Evolutionary conservation across 2,888 invertebrate species (phyloP).

Genomic region (Zygogramma bicolorata): DNA sequence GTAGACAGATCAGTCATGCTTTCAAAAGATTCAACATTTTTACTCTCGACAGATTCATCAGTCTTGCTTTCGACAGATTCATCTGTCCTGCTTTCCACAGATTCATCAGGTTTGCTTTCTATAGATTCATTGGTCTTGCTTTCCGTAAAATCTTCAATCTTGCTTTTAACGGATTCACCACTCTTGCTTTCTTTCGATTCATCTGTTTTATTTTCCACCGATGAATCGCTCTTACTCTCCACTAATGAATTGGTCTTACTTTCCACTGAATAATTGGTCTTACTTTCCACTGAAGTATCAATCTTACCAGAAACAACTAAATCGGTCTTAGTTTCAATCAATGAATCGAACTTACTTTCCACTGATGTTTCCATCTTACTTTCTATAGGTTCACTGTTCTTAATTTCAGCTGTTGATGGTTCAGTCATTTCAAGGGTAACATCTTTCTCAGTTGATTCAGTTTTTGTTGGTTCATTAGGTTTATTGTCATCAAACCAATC

Average conservation of each 20-base stretch:
- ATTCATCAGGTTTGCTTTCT: constrained; percentile 13
- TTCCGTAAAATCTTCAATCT: not conserved
- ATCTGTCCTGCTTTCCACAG: not conserved
- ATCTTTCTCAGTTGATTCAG: constrained; percentile 21
- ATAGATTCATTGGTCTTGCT: not conserved
- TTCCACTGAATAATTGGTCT: constrained; percentile 20
- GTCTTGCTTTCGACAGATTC: not conserved
- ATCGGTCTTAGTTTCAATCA: not conserved
- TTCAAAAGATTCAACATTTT: not conserved
- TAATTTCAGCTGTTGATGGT: constrained; percentile 28
- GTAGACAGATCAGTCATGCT: not conserved
- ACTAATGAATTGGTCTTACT: not conserved
- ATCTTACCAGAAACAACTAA: no score
- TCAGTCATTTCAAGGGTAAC: constrained; percentile 28
- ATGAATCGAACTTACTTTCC: not conserved
- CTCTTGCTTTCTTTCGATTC: not conserved
- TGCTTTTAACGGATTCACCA: not conserved
- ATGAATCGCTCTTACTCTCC: constrained; percentile 8
- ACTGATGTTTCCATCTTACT: not conserved
- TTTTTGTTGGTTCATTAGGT: constrained; percentile 34
- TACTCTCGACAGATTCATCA: not conserved
- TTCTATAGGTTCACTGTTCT: constrained; percentile 28
- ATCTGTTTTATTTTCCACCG: not conserved
- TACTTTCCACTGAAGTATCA: constrained; percentile 18
- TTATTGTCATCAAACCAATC: constrained; percentile 52